Conservation (phyloP, 2,113 vertebrate genomes). For the Poeciliopsis turrubarensis region DNA sequence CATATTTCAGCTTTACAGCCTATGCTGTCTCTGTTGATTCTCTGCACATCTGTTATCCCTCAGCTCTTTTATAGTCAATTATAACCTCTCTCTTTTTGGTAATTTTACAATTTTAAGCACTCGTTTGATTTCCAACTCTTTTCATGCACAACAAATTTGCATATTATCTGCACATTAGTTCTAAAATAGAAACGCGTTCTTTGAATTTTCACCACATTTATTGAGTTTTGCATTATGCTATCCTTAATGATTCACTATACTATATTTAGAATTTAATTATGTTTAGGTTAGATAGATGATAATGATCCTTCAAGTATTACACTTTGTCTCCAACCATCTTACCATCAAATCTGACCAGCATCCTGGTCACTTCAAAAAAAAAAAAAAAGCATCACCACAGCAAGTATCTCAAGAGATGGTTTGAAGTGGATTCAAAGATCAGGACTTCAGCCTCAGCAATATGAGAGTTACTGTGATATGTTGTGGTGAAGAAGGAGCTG, state of each 20-base stretch:
- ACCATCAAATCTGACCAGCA: no score
- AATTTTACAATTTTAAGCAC: not conserved
- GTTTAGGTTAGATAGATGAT: no score
- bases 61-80: not conserved
- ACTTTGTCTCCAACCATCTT: no score
- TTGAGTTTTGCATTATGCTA: not conserved
- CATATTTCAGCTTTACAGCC: slow-evolving; percentile 30
- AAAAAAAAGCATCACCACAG: no score
- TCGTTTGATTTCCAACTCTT: not conserved
- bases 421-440: no score
- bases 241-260: not conserved
- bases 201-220: not conserved
- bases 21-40: slow-evolving; percentile 14
- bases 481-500: no score
- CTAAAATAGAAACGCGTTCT: not conserved
- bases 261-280: no score
- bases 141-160: not conserved
- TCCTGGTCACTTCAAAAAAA: no score
- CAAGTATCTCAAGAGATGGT: no score
- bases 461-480: no score
- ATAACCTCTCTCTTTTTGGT: not conserved
- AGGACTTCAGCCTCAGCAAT: no score
- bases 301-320: no score
- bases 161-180: not conserved
- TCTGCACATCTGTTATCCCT: slow-evolving; percentile 8